A percentile compares a stretch with the other conserved stretches of the same genome.
Evolutionary conservation across 2,888 invertebrate genomes (phyloP).

Genomic region (Teleiodes luculella): DNA sequence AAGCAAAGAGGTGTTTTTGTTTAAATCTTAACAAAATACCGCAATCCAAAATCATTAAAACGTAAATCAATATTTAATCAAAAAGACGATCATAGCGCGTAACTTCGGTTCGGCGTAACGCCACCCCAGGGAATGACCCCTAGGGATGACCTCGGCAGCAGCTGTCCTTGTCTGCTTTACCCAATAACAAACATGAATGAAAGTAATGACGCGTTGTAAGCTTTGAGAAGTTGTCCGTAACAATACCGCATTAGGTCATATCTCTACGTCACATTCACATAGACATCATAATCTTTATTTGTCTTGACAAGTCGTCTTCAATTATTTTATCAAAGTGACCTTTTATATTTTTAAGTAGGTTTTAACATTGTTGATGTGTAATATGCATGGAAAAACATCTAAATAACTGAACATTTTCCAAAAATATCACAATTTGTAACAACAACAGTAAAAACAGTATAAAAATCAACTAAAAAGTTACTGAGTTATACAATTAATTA

Average conservation of each 20-base stretch:
- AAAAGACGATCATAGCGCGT: slow-evolving; percentile 64
- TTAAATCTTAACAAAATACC: background rate
- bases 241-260: slow-evolving; percentile 61
- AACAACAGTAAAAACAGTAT: too few species aligned
- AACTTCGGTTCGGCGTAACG: slow-evolving; percentile 67
- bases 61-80: slow-evolving; percentile 57
- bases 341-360: too few species aligned
- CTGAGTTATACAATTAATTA: too few species aligned
- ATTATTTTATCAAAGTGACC: slow-evolving; percentile 35
- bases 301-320: slow-evolving; percentile 39
- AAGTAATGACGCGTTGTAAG: slow-evolving; percentile 46
- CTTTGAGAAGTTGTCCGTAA: slow-evolving; percentile 59
- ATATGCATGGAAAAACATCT: too few species aligned
- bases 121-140: slow-evolving; percentile 58
- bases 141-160: slow-evolving; percentile 49
- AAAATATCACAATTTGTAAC: too few species aligned
- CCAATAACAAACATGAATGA: slow-evolving; percentile 46
- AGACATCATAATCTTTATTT: slow-evolving; percentile 44
- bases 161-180: slow-evolving; percentile 51
- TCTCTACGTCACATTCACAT: slow-evolving; percentile 40
- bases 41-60: slow-evolving; percentile 41
- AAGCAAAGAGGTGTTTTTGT: too few species aligned
- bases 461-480: too few species aligned
- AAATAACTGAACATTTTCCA: too few species aligned
- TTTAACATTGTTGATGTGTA: too few species aligned